Percentiles rank a stretch among this genome's conserved stretches.
Conservation (phyloP, 2,888 invertebrate genomes). For the Drosophila greeni region DNA sequence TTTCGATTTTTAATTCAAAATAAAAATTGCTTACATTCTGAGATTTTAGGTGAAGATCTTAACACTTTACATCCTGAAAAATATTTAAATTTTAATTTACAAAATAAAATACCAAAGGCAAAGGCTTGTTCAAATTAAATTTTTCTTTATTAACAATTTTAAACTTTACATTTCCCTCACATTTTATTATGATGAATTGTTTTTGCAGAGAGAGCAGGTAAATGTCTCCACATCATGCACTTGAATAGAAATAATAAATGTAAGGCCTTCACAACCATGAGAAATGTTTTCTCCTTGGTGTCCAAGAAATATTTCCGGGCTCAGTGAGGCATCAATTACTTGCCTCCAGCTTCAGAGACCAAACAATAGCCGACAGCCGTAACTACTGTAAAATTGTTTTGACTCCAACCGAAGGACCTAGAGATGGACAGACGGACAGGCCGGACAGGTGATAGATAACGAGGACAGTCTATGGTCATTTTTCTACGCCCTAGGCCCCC, state of each 20-base stretch:
- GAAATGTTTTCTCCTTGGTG: conserved; percentile 17
- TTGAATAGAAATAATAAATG: conserved; percentile 17
- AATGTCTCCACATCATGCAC: conserved; percentile 10
- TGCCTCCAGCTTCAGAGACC: conserved; percentile 15
- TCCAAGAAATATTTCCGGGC: conserved; percentile 20
- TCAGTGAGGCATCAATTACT: conserved; percentile 44
- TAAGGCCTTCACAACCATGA: background rate
- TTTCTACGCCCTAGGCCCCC: conserved; percentile 21
- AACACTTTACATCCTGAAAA: background rate
- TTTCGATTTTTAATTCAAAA: background rate
- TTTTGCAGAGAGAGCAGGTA: background rate
- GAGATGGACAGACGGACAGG: conserved; percentile 29
- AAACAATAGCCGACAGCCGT: conserved; percentile 39
- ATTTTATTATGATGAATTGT: conserved; percentile 1
- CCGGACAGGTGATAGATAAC: conserved; percentile 51
- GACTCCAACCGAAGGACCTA: conserved; percentile 20
- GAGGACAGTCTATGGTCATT: conserved; percentile 39
- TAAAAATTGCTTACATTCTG: background rate
- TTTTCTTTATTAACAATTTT: background rate
- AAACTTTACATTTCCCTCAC: background rate
- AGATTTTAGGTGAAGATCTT: background rate
- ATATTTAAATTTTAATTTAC: background rate
- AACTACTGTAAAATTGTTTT: conserved; percentile 44
- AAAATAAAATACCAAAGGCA: background rate
- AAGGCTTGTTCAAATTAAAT: no score